A percentile compares a stretch with the other conserved stretches of the same genome.
phyloP scores from a whole-genome alignment of 2,888 invertebrate genomes.

The Melanostoma mellinum region DNA sequence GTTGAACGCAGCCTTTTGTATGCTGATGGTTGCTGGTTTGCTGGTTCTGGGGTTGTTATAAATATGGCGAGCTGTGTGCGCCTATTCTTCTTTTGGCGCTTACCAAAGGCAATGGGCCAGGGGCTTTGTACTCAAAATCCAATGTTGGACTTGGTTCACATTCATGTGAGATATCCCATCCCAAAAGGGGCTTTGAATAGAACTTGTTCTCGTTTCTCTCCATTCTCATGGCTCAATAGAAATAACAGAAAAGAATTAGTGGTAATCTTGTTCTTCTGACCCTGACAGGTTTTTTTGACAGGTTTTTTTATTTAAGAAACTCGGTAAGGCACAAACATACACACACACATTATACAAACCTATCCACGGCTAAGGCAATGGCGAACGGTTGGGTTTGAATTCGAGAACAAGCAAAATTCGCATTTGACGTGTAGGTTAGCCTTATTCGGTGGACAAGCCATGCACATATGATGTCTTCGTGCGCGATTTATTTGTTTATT shows the following conservation, averaged over 20 bases:
- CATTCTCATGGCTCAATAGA: neutral
- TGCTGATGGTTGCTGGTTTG: neutral
- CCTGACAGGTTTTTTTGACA: conserved; percentile 70
- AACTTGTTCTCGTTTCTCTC: conserved; percentile 19
- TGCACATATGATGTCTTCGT: conserved; percentile 36
- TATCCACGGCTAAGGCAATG: too few species aligned
- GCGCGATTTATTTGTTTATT: conserved; percentile 50
- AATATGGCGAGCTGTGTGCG: conserved; percentile 32
- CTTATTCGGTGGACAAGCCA: conserved; percentile 51
- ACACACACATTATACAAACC: neutral
- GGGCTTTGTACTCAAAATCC: conserved; percentile 23
- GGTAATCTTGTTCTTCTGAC: conserved; percentile 63
- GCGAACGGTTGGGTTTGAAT: neutral
- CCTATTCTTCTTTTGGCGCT: conserved; percentile 36
- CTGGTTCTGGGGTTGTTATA: conserved; percentile 34
- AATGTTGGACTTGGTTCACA: conserved; percentile 21
- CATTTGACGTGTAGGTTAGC: conserved; percentile 49
- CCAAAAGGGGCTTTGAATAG: conserved; percentile 9
- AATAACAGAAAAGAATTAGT: conserved; percentile 59
- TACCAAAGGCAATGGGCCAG: neutral
- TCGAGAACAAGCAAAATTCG: conserved; percentile 35
- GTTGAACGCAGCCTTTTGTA: conserved; percentile 41
- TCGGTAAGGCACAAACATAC: conserved; percentile 53
- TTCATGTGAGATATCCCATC: neutral
- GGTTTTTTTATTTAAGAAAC: conserved; percentile 52